Conservation (phyloP, 2,797 vertebrate species). For the Arvicola amphibius region DNA sequence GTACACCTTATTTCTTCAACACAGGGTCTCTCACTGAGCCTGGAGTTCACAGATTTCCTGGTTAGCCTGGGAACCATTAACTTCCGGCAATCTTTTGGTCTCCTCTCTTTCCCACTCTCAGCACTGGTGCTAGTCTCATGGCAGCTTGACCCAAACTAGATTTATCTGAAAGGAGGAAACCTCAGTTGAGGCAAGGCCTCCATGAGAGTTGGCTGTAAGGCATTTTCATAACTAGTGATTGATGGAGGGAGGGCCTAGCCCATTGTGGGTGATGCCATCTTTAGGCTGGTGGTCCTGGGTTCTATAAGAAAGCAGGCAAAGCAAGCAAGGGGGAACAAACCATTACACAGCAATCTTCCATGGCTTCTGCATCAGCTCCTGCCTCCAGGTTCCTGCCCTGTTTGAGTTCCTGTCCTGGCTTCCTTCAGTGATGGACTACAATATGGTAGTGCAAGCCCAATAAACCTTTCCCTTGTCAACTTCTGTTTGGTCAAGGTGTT, state of each 20-base stretch:
- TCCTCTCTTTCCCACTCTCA: background rate
- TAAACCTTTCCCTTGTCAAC: background rate
- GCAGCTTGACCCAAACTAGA: background rate
- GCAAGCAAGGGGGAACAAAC: background rate
- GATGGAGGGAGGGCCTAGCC: background rate
- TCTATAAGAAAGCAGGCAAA: background rate
- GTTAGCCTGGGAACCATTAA: too few relatives aligned
- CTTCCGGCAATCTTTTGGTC: background rate
- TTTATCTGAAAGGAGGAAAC: background rate
- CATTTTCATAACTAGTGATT: background rate
- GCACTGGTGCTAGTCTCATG: background rate
- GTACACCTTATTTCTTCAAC: background rate
- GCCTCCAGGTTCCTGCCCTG: background rate
- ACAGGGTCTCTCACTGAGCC: background rate
- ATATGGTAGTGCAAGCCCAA: background rate
- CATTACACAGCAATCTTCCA: background rate
- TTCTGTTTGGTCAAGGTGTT: background rate
- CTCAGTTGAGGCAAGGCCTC: background rate
- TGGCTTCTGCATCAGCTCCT: background rate
- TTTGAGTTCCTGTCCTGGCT: background rate
- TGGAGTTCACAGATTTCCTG: background rate
- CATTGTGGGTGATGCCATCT: background rate
- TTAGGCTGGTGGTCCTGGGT: background rate
- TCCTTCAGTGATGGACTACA: background rate
- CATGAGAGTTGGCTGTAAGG: background rate